Base-by-base conservation (phyloP, 92 coral and sea anemone genomes). In the Umimayanthus chanpuru region DNA sequence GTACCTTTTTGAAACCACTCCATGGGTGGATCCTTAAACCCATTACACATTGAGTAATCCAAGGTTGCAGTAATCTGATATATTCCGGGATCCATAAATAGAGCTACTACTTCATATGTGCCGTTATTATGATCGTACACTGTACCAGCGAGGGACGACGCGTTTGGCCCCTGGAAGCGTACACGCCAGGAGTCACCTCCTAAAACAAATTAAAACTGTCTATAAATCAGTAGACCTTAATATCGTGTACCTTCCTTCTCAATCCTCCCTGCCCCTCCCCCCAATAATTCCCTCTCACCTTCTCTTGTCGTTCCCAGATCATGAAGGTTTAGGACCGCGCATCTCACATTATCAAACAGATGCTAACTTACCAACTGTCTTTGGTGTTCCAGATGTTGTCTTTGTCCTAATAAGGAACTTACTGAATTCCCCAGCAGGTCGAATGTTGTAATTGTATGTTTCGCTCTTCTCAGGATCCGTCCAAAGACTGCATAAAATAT, bases 121-220 rank as follows among this genome's bases (percentile, higher is more conserved):
- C 86, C 86, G 75, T 82, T 82, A 26, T 82, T 82, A 56, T 66
- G 58, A 44, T 82, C 86, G 16, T 82, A 64, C 2, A 82, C 86
- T 82, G 86, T 82, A 11, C 86, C 86, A 7, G 76, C 71, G 23
- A 82, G 53, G 29, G 43, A 14, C 4, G 86, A 7, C 1, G 9
- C 14, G 55, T 49, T 49, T 25, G 39, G 58, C 20, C 86, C 86
- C 40, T 50, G 4, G 44, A 82, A 82, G 40, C 38, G 39, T 39
- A 82, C 76, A 68, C 86, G 86, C 86, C 86, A 82, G 32, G 86
- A 82, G 44, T 82, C 86, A 6, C 86, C 86, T 39, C 86, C 86
- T 82, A 50, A 66, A 66, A n/a, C 8, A 56, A 40, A 79, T n/a
- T n/a, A n/a, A n/a, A n/a, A n/a, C n/a, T n/a, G n/a, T n/a, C n/a